phyloP scores from a whole-genome alignment of 2,113 vertebrate species.

The Bujurquina vittata region DNA sequence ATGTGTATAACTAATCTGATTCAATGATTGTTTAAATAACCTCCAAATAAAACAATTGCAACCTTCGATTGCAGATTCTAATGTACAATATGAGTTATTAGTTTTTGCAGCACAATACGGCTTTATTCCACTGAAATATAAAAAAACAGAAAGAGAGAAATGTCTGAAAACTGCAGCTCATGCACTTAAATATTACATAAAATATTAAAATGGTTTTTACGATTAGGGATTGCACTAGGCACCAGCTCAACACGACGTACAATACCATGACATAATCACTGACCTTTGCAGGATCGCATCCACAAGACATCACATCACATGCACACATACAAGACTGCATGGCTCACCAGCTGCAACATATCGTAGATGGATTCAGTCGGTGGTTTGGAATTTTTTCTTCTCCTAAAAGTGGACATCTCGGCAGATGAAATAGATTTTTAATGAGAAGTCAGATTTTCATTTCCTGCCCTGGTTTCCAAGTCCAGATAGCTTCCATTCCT shows the following conservation, averaged over 20 bases:
- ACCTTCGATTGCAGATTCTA: background rate
- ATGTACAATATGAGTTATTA: background rate
- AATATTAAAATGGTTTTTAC: background rate
- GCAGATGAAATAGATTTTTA: conserved; percentile 18
- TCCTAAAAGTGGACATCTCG: conserved; percentile 75
- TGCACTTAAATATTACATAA: background rate
- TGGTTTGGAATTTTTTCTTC: conserved; percentile 65
- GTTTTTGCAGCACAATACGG: background rate
- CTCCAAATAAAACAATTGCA: background rate
- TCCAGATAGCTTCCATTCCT: background rate
- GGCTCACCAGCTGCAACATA: conserved; percentile 88
- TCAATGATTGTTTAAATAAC: background rate
- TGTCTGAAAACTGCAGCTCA: background rate
- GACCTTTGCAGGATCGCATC: conserved; percentile 23
- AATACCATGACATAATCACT: conserved; percentile 25
- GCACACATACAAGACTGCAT: background rate
- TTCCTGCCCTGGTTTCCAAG: background rate
- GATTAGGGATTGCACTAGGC: background rate
- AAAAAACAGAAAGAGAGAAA: background rate
- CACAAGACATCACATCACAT: conserved; percentile 10
- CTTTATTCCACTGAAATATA: background rate
- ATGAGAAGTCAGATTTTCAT: background rate
- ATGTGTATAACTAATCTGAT: background rate
- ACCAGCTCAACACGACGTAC: background rate
- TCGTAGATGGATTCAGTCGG: conserved; percentile 80